These are phyloP conservation scores for Lordiphosa clarofinis DNA, from an alignment of 1,140 invertebrate species.

Conservation along the genomic window DNA sequence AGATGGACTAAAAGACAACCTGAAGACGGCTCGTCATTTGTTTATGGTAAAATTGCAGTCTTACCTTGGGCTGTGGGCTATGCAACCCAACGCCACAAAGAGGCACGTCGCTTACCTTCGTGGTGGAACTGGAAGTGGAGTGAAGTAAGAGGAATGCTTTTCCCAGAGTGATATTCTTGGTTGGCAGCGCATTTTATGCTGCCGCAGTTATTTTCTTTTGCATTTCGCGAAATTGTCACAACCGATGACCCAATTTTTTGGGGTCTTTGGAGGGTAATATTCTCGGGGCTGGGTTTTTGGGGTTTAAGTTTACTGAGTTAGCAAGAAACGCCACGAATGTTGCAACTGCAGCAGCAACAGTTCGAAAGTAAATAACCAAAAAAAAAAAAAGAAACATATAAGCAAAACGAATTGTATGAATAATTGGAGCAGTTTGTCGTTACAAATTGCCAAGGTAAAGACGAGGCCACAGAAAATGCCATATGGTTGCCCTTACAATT, in stretches of 20 bases:
- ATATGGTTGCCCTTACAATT: constrained; percentile 1
- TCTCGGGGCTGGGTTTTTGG: constrained; percentile 8
- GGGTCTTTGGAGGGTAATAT: constrained; percentile 20
- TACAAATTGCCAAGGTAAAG: constrained; percentile 44
- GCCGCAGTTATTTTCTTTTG: constrained; percentile 42
- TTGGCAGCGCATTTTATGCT: constrained; percentile 44
- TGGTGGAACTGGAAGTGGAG: not conserved
- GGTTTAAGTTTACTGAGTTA: constrained; percentile 59
- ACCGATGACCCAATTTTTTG: constrained; percentile 55
- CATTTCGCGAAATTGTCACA: constrained; percentile 56
- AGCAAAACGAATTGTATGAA: constrained; percentile 43
- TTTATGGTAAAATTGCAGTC: constrained; percentile 1
- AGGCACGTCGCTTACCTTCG: constrained; percentile 24
- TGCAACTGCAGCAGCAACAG: constrained; percentile 46
- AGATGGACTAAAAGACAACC: too few relatives aligned
- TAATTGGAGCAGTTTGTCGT: constrained; percentile 66
- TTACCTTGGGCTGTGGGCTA: constrained; percentile 4
- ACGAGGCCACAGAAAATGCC: constrained; percentile 34
- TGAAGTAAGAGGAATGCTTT: constrained; percentile 20
- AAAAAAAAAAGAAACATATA: constrained; percentile 2
- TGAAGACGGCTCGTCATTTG: not conserved
- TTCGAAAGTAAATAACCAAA: constrained; percentile 7
- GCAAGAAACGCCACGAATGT: constrained; percentile 67
- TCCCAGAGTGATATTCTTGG: constrained; percentile 28
- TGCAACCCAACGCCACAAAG: constrained; percentile 1